Conservation (phyloP, 1,140 invertebrate genomes). For the Brachionus rotundiformis region DNA sequence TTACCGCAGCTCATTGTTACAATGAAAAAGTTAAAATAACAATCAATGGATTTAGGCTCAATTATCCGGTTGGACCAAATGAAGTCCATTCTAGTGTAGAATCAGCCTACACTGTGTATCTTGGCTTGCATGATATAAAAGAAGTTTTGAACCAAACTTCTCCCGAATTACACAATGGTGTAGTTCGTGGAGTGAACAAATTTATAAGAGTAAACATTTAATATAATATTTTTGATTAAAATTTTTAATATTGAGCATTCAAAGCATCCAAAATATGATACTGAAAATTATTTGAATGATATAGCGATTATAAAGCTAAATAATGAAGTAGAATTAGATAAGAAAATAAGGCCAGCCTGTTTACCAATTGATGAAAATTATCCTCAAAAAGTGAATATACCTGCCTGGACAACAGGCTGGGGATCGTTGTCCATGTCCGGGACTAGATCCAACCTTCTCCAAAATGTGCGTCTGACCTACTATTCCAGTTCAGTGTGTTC, state of each 20-base stretch:
- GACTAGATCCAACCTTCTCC: not conserved
- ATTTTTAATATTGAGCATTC: not conserved
- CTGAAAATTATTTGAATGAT: conserved; percentile 21
- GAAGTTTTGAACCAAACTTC: not conserved
- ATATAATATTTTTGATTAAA: no score
- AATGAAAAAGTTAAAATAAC: not conserved
- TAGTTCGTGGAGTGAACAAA: not conserved
- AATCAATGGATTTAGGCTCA: not conserved
- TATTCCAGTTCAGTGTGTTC: not conserved
- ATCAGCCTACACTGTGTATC: conserved; percentile 10
- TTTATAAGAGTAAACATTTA: not conserved
- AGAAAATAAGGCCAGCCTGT: not conserved
- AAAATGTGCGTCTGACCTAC: conserved; percentile 3
- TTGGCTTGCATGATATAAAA: conserved; percentile 25
- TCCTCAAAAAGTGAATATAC: not conserved
- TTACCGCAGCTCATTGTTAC: conserved; percentile 75
- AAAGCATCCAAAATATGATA: conserved; percentile 20
- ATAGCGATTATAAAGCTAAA: not conserved
- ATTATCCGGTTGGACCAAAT: not conserved
- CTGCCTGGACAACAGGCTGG: conserved; percentile 26
- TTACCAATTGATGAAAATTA: conserved; percentile 14
- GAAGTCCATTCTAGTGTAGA: not conserved
- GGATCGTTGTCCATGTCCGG: not conserved
- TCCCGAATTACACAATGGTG: not conserved
- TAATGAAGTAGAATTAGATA: not conserved